Base-by-base conservation (phyloP, 2,888 invertebrate genomes). In the Conomelus anceps region DNA sequence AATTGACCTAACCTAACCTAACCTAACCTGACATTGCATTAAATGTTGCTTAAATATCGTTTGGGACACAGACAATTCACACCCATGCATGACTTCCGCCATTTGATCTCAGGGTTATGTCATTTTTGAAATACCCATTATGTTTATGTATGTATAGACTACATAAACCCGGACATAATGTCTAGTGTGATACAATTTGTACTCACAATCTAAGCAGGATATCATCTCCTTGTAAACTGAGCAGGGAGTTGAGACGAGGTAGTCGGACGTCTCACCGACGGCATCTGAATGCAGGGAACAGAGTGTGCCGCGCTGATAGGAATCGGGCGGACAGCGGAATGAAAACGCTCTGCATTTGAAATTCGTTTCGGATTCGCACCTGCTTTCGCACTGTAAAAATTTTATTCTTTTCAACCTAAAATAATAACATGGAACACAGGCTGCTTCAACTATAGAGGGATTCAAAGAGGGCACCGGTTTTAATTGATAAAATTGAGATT, bases 171-270 rank as follows among this genome's bases (percentile, higher is more conserved):
- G 98, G 93, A 85, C 91, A 93, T 91, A 88, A 90, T 91, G 22
- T 22, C 84, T 22, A n/a, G 26, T 9, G 6, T 7, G 9, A 26
- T 87, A 86, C 9, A 86, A 22, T 20, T 7, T 85, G 86, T 87
- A 93, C 95, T 95, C 94, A 98, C 98, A 95, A 93, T 98, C 97
- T 34, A 98, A 94, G 92, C 98, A 98, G 90, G 96, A 96, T 87
- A 97, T 97, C 91, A 96, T 95, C 91, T 98, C 96, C 92, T 96
- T 96, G 93, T 97, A 98, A 94, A 63, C 94, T 93, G 29, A 95
- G 93, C 90, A 97, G 93, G 88, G 96, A 94, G 93, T 96, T 96
- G 0, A 97, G 11, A 90, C 41, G 0, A 91, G 90, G 22, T 41
- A 26, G 1, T 85, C 41, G 22, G 34, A 22, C 29, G 86, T 41